Evolutionary conservation across 2,113 vertebrate genomes (phyloP).

Genomic region (Chloropsis cyanopogon): DNA sequence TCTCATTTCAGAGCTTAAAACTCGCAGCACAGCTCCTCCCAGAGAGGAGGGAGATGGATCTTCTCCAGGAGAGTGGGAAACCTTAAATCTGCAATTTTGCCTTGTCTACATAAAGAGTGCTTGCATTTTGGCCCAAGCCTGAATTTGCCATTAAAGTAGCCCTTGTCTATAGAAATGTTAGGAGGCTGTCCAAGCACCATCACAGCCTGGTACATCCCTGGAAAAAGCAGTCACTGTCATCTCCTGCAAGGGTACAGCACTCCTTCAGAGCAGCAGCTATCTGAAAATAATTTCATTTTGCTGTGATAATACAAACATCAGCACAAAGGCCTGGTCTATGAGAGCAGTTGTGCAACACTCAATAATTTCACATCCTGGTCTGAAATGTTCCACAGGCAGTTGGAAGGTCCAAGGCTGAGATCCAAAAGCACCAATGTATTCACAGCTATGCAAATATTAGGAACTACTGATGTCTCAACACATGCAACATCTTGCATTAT

Average conservation of each 20-base stretch:
- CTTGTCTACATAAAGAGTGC: not conserved
- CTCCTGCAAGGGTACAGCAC: not conserved
- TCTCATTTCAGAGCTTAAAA: not conserved
- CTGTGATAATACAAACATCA: not conserved
- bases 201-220: conserved; percentile 35
- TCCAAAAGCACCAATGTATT: not conserved
- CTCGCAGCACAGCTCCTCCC: not conserved
- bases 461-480: not conserved
- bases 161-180: not conserved
- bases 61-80: not conserved
- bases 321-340: not conserved
- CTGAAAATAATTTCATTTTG: not conserved
- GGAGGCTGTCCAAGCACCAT: not conserved
- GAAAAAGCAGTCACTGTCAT: not conserved
- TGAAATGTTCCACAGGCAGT: not conserved
- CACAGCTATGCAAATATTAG: not conserved
- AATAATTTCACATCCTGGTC: not conserved
- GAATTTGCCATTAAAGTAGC: conserved; percentile 11
- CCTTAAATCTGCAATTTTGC: not conserved
- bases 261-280: not conserved
- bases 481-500: not conserved
- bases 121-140: not conserved
- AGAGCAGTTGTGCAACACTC: not conserved
- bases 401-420: not conserved
- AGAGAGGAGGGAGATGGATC: not conserved